These are phyloP conservation scores for Trichonephila clavata DNA, from an alignment of 1,140 invertebrate species.

Conservation along the genomic window DNA sequence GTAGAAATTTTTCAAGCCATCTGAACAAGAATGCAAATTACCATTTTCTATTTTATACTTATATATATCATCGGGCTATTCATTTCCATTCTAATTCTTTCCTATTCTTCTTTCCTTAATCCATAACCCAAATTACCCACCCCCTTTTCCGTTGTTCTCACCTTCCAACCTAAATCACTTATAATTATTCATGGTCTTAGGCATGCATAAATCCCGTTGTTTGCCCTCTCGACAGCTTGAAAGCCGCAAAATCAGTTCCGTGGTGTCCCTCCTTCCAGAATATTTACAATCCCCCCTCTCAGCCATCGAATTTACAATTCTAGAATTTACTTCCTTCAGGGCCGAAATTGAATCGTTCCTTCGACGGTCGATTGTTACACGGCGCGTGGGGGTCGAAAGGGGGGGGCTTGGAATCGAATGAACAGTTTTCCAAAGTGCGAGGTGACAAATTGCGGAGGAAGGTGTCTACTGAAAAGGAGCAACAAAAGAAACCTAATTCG, in stretches of 20 bases:
- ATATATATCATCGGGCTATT: background rate
- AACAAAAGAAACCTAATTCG: conserved; percentile 49
- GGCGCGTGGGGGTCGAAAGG: background rate
- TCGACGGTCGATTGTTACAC: conserved; percentile 22
- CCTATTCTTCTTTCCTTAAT: background rate
- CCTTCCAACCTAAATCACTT: background rate
- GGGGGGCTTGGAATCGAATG: background rate
- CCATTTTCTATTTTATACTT: background rate
- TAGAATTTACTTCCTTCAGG: background rate
- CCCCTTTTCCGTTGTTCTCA: background rate
- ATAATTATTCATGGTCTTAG: background rate
- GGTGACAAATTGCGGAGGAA: conserved; percentile 41
- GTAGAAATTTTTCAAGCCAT: background rate
- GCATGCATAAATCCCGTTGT: background rate
- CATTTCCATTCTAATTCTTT: background rate
- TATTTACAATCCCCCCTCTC: background rate
- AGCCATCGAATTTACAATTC: conserved; percentile 7
- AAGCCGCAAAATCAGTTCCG: conserved; percentile 2
- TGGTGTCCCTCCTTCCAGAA: background rate
- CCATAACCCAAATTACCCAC: background rate
- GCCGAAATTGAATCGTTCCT: conserved; percentile 34
- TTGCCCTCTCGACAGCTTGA: background rate
- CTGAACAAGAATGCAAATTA: background rate
- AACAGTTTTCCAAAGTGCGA: background rate
- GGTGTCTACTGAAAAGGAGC: conserved; percentile 20